Percentiles rank a stretch among this genome's conserved stretches.
These are phyloP conservation scores for Cyrtodaria siliqua DNA, from an alignment of 2,888 invertebrate species.

Conservation along the genomic window DNA sequence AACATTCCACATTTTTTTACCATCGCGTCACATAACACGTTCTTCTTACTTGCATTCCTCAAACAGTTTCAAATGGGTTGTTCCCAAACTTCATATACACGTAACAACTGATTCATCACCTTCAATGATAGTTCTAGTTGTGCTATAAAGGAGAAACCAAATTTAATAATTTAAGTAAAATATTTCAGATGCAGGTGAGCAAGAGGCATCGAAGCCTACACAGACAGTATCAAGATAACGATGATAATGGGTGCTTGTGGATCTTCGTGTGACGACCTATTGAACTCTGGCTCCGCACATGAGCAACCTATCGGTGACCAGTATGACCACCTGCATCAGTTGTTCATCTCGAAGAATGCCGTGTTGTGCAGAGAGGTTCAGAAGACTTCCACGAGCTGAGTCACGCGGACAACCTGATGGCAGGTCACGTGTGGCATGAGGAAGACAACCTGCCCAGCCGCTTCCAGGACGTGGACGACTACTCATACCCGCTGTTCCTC, in stretches of 20 bases:
- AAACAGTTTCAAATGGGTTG: no score
- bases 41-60: no score
- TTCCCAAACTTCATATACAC: no score
- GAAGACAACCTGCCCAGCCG: constrained; percentile 60
- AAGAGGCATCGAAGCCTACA: constrained; percentile 15
- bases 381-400: constrained; percentile 79
- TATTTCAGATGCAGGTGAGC: no score
- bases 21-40: no score
- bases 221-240: constrained; percentile 18
- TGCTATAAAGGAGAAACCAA: no score
- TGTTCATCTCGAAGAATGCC: constrained; percentile 66
- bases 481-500: constrained; percentile 76
- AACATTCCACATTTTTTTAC: no score
- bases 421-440: constrained; percentile 57
- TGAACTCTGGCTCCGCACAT: constrained; percentile 3
- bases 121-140: no score
- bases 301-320: constrained; percentile 10
- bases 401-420: constrained; percentile 68
- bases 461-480: constrained; percentile 52
- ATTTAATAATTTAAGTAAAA: no score
- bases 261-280: constrained; percentile 16
- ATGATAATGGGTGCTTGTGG: constrained; percentile 15
- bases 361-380: constrained; percentile 80
- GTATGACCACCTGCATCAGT: constrained; percentile 62
- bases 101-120: no score